These are phyloP conservation scores for Dasypus novemcinctus DNA, from an alignment of 2,113 vertebrate genomes.

Conservation along the genomic window DNA sequence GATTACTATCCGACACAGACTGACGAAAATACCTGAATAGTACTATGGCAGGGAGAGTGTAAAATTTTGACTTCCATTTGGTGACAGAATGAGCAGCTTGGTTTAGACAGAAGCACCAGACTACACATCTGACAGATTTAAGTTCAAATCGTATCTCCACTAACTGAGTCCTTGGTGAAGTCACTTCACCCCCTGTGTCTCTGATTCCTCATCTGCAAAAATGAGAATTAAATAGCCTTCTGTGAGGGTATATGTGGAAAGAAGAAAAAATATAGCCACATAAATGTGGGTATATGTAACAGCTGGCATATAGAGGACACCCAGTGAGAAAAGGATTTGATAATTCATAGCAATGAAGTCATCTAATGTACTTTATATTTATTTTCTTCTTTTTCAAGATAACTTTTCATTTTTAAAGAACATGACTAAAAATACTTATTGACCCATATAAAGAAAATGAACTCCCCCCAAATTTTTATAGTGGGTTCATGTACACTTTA, in stretches of 20 bases:
- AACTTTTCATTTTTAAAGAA: not conserved
- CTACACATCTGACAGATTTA: not conserved
- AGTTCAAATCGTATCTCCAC: not conserved
- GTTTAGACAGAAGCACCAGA: not conserved
- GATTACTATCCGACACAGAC: not conserved
- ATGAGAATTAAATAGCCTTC: not conserved
- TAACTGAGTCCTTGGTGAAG: not conserved
- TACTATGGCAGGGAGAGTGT: not conserved
- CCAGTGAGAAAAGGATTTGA: not conserved
- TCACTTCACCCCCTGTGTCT: not conserved
- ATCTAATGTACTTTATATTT: not conserved
- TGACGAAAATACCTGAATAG: not conserved
- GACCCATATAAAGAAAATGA: not conserved
- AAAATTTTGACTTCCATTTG: not conserved
- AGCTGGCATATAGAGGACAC: not conserved
- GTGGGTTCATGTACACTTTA: not conserved
- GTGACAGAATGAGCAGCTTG: not conserved
- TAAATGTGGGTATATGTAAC: not conserved
- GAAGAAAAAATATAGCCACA: not conserved
- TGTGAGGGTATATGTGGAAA: not conserved
- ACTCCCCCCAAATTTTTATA: not conserved
- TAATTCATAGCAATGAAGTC: not conserved
- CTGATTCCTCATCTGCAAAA: constrained; percentile 18
- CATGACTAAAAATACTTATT: not conserved
- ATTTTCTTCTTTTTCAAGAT: not conserved